Conservation (phyloP, 1,140 invertebrate genomes). For the Sycobia sp. region DNA sequence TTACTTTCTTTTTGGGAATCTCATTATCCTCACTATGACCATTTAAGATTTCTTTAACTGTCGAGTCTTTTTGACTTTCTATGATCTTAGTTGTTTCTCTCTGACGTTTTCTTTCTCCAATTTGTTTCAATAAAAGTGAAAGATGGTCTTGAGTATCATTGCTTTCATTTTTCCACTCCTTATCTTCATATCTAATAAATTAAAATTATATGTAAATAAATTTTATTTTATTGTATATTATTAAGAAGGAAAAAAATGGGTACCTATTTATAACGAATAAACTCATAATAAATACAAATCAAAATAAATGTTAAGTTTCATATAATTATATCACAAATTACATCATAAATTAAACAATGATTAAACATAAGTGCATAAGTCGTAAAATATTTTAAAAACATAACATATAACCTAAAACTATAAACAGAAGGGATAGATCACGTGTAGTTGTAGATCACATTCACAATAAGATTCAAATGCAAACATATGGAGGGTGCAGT, state of each 20-base stretch:
- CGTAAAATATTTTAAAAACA: too few relatives aligned
- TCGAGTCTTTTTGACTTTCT: neutral
- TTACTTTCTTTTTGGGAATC: constrained; percentile 32
- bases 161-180: constrained; percentile 50
- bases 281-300: constrained; percentile 50
- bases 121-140: constrained; percentile 65
- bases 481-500: too few relatives aligned
- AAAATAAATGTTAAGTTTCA: too few relatives aligned
- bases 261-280: constrained; percentile 64
- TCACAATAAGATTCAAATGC: too few relatives aligned
- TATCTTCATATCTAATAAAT: constrained; percentile 56
- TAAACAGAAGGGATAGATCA: too few relatives aligned
- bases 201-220: constrained; percentile 5
- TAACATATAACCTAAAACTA: too few relatives aligned
- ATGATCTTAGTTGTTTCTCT: constrained; percentile 26
- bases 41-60: constrained; percentile 22
- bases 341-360: too few relatives aligned
- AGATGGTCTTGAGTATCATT: constrained; percentile 64
- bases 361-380: too few relatives aligned
- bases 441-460: too few relatives aligned
- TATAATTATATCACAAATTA: too few relatives aligned
- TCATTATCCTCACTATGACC: constrained; percentile 15
- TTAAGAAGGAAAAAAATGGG: neutral
- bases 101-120: constrained; percentile 63
- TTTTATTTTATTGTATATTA: neutral